A percentile compares a stretch with the other conserved stretches of the same genome.
Evolutionary conservation across 2,888 invertebrate species (phyloP).

Genomic region (Latheticus oryzae): DNA sequence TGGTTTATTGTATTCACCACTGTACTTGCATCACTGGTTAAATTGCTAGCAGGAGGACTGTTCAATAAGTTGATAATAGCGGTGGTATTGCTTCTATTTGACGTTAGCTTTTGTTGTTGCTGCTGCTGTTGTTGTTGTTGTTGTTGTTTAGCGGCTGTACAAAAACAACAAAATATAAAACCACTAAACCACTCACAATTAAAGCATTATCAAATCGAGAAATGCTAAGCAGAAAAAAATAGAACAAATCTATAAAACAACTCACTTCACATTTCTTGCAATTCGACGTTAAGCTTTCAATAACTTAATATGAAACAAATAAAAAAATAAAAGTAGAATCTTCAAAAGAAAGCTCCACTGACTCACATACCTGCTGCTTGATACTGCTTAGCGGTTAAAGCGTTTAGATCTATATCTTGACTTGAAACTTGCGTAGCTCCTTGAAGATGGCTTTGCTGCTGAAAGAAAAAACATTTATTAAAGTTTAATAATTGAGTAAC

Average conservation of each 20-base stretch:
- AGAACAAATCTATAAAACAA: too few relatives aligned
- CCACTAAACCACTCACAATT: too few relatives aligned
- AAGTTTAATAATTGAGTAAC: constrained; percentile 1
- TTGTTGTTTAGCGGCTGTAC: constrained; percentile 59
- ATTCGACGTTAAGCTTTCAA: too few relatives aligned
- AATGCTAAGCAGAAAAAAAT: too few relatives aligned
- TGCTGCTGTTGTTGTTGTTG: constrained; percentile 50
- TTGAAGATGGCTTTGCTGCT: constrained; percentile 55
- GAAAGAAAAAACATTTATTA: constrained; percentile 34
- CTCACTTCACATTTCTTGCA: too few relatives aligned
- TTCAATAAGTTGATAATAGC: constrained; percentile 83
- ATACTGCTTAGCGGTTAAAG: constrained; percentile 83
- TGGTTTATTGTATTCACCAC: constrained; percentile 67
- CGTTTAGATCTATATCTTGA: constrained; percentile 77
- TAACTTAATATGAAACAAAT: too few relatives aligned
- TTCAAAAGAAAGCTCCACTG: too few relatives aligned
- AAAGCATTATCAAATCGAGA: too few relatives aligned
- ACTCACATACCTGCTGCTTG: constrained; percentile 75
- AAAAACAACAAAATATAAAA: too few relatives aligned
- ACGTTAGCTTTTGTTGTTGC: constrained; percentile 56
- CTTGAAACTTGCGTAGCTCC: constrained; percentile 44
- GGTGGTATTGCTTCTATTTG: constrained; percentile 74
- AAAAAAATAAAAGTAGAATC: too few relatives aligned
- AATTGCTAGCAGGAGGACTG: constrained; percentile 76
- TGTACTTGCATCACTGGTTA: constrained; percentile 71